A percentile compares a stretch with the other conserved stretches of the same genome.
phyloP scores from a whole-genome alignment of 1,140 invertebrate genomes.

The Grapholita molesta region DNA sequence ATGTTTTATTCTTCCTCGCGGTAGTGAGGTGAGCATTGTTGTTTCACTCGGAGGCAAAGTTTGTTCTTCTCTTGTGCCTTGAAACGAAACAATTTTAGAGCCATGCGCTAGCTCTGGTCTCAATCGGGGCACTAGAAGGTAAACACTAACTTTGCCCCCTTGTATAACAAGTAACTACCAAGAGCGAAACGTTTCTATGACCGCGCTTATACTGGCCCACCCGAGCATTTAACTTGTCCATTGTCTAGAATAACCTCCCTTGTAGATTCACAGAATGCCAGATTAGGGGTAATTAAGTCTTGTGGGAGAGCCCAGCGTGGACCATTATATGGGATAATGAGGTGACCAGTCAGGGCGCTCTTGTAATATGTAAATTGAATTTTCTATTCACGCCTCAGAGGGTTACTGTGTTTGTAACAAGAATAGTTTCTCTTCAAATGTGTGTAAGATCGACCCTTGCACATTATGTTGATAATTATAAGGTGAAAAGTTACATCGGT shows the following conservation, averaged over 20 bases:
- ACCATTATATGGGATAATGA: slow-evolving; percentile 69
- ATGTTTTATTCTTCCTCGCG: no score
- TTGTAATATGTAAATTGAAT: slow-evolving; percentile 70
- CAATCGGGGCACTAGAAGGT: no score
- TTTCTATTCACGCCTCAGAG: slow-evolving; percentile 37
- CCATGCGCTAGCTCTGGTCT: no score
- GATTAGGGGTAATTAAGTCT: slow-evolving; percentile 70
- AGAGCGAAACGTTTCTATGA: background rate
- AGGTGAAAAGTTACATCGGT: no score
- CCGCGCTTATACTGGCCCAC: background rate
- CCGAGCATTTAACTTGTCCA: background rate
- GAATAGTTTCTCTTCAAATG: background rate
- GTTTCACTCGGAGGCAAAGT: no score
- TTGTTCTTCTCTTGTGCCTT: no score
- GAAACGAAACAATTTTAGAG: no score
- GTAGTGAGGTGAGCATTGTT: no score
- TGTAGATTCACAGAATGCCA: slow-evolving; percentile 55
- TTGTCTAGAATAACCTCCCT: background rate
- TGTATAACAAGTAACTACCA: no score
- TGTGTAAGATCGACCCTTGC: background rate
- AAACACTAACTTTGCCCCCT: no score
- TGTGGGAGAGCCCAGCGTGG: slow-evolving; percentile 46
- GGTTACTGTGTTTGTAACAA: background rate
- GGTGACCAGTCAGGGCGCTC: slow-evolving; percentile 60
- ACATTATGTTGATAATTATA: background rate